Percentiles rank a stretch among this genome's conserved stretches.
Evolutionary conservation across 2,113 vertebrate genomes (phyloP).

Genomic region (Anarrhichthys ocellatus): DNA sequence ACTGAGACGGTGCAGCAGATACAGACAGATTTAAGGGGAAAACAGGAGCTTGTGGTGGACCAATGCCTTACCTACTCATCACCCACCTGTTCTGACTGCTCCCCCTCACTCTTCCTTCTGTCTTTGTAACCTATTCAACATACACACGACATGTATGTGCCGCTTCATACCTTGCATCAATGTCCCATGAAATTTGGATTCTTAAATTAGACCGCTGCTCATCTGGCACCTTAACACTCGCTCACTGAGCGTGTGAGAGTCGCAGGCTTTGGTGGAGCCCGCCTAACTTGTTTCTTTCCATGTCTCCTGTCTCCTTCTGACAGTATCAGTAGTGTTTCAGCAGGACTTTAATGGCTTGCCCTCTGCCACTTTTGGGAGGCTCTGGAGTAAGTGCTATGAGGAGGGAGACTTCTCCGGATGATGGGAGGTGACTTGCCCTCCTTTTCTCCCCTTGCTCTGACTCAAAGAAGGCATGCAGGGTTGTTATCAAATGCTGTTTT

Average conservation of each 20-base stretch:
- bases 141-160: background rate
- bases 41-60: background rate
- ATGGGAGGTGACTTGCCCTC: constrained; percentile 89
- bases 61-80: background rate
- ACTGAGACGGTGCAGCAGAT: background rate
- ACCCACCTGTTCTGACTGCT: background rate
- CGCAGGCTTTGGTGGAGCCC: background rate
- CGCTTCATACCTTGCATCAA: constrained; percentile 60
- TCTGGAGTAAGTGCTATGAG: constrained; percentile 87
- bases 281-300: constrained; percentile 73
- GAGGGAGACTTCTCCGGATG: constrained; percentile 80
- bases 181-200: constrained; percentile 88
- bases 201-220: constrained; percentile 89
- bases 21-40: background rate
- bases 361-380: constrained; percentile 89
- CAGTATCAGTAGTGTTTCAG: constrained; percentile 95
- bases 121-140: background rate
- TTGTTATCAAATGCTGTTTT: constrained; percentile 5
- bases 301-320: constrained; percentile 75
- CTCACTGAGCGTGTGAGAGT: background rate
- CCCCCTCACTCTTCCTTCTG: background rate
- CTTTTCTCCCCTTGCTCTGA: constrained; percentile 75
- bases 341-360: constrained; percentile 94
- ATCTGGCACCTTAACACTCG: constrained; percentile 86
- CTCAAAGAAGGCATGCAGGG: constrained; percentile 6